phyloP scores from a whole-genome alignment of 2,888 invertebrate genomes.

The Plemyria rubiginata region DNA sequence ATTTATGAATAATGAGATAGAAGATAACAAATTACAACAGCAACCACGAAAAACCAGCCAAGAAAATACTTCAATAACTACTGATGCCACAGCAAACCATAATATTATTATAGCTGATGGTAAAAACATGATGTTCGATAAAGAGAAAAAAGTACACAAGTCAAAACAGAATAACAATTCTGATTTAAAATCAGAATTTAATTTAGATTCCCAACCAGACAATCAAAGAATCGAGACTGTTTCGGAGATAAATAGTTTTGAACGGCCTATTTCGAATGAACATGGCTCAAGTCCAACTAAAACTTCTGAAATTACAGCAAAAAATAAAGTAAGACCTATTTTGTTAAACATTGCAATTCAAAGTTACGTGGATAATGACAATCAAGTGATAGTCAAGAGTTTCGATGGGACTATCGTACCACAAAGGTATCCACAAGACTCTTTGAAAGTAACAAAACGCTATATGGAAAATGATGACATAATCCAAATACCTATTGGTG shows the following conservation, averaged over 20 bases:
- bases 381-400: slow-evolving; percentile 57
- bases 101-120: not conserved
- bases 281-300: not conserved
- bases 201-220: not conserved
- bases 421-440: slow-evolving; percentile 45
- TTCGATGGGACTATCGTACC: slow-evolving; percentile 46
- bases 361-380: slow-evolving; percentile 53
- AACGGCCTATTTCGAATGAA: not conserved
- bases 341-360: slow-evolving; percentile 61
- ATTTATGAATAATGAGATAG: not conserved
- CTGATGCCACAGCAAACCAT: not conserved
- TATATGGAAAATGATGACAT: slow-evolving; percentile 47
- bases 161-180: too few relatives aligned
- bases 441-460: slow-evolving; percentile 53
- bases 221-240: not conserved
- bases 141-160: slow-evolving; percentile 1
- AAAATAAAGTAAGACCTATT: slow-evolving; percentile 27
- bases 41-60: not conserved
- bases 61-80: not conserved
- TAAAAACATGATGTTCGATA: not conserved
- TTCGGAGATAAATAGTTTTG: not conserved
- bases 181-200: too few relatives aligned
- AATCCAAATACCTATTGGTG: slow-evolving; percentile 60
- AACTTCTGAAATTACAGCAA: slow-evolving; percentile 3
- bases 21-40: not conserved